A percentile compares a stretch with the other conserved stretches of the same genome.
These are phyloP conservation scores for Rhyacichthys aspro DNA, from an alignment of 2,797 vertebrate species.

Conservation along the genomic window DNA sequence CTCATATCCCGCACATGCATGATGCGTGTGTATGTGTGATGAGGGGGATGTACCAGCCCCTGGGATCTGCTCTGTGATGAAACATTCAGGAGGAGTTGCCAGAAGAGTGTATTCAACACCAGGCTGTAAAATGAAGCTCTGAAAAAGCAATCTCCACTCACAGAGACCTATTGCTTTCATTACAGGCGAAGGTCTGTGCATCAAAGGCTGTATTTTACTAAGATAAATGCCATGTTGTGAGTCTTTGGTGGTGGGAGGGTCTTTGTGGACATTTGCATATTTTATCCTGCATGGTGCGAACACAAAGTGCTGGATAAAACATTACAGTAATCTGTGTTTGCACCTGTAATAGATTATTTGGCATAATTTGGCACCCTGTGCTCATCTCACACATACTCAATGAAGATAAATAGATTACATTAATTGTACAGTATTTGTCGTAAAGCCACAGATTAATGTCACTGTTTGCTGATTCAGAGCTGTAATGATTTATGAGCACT, in stretches of 20 bases:
- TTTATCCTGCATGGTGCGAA: slow-evolving; percentile 19
- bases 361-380: slow-evolving; percentile 19
- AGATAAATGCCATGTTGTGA: slow-evolving; percentile 57
- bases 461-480: slow-evolving; percentile 64
- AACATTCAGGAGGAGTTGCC: slow-evolving; percentile 78
- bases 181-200: slow-evolving; percentile 54
- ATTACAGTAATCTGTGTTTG: slow-evolving; percentile 36
- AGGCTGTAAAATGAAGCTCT: slow-evolving; percentile 76
- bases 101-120: slow-evolving; percentile 70
- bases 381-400: slow-evolving; percentile 50
- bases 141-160: slow-evolving; percentile 76
- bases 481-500: slow-evolving; percentile 70
- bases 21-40: slow-evolving; percentile 59
- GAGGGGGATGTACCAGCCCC: slow-evolving; percentile 61
- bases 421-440: slow-evolving; percentile 66
- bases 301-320: slow-evolving; percentile 37
- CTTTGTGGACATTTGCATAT: slow-evolving; percentile 60
- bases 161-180: slow-evolving; percentile 77
- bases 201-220: slow-evolving; percentile 71
- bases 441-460: slow-evolving; percentile 70
- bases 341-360: slow-evolving; percentile 32
- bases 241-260: slow-evolving; percentile 45
- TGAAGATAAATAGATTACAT: slow-evolving; percentile 72
- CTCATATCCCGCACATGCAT: slow-evolving; percentile 67
- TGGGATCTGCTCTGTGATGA: slow-evolving; percentile 78